A percentile compares a stretch with the other conserved stretches of the same genome.
phyloP scores from a whole-genome alignment of 2,797 vertebrate genomes.

The Linurgus olivaceus region DNA sequence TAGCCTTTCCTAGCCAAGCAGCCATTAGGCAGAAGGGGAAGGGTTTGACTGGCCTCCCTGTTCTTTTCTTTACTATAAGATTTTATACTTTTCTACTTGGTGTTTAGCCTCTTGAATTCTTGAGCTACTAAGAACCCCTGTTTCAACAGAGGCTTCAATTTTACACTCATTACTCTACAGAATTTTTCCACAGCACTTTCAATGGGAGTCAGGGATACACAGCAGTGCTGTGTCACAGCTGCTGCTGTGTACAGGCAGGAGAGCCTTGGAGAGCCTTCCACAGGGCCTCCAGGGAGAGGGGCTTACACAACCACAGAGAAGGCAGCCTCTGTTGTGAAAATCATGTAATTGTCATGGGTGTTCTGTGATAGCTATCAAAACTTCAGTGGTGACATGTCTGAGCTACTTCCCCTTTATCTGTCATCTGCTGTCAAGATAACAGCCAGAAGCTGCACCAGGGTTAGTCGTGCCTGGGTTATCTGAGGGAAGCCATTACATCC shows the following conservation, averaged over 20 bases:
- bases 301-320: neutral
- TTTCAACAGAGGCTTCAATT: neutral
- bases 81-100: neutral
- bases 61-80: neutral
- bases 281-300: neutral
- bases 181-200: neutral
- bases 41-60: neutral
- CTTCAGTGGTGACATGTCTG: neutral
- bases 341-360: neutral
- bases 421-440: neutral
- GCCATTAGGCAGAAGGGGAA: neutral
- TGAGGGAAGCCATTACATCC: neutral
- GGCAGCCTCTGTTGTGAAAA: neutral
- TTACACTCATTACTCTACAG: neutral
- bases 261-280: neutral
- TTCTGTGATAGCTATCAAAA: neutral
- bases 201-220: neutral
- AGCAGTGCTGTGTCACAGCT: neutral
- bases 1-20: neutral
- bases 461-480: fast-evolving
- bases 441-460: neutral
- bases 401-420: neutral
- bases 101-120: neutral
- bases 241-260: neutral
- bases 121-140: neutral